Evolutionary conservation across 2,113 vertebrate genomes (phyloP), one percentile per base, ranked within the genome.

Genomic region (Panurus biarmicus): DNA sequence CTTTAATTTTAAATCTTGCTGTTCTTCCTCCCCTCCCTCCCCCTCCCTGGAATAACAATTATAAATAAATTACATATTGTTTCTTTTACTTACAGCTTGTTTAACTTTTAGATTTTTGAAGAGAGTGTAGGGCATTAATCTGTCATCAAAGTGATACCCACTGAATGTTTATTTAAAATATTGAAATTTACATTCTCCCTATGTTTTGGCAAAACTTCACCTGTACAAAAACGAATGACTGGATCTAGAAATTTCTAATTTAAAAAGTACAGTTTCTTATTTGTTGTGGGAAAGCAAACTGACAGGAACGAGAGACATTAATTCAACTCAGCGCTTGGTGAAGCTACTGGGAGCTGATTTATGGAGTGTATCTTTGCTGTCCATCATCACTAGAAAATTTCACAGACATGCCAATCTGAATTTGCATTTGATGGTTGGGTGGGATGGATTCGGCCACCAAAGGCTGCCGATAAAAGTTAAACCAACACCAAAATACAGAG

Each of bases 21-120:
- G 13, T 53, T 76, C 38, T 28, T 35, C 5, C 3, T 1, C 22
- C 1, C 2, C 8, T 9, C 3, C 10, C 4, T 4, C 2, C 12
- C 1, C 3, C 5, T 9, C 4, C 2, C 14, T 0, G 4, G 7
- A 88, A 73, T 24, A 70, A 66, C 8, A 64, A 45, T 25, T 76
- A 57, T 14, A 65, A 75, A 57, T 14, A 65, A 75, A 65, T 25
- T 3, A 17, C 6, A 11, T 11, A 23, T 35, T 91, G 87, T 82
- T 29, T 26, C 4, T 78, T 91, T 95, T n/a, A 45, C 14, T 84
- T 74, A 66, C 5, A 51, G 31, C 1, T 3, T 29, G 2, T 40
- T 71, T 71, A 76, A 44, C 21, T 88, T 89, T 14, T 45, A 77
- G 47, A 54, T 77, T 74, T 62, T 80, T 62, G 33, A 69, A 36